Conservation (phyloP, 2,113 vertebrate species). For the Thunnus thynnus region DNA sequence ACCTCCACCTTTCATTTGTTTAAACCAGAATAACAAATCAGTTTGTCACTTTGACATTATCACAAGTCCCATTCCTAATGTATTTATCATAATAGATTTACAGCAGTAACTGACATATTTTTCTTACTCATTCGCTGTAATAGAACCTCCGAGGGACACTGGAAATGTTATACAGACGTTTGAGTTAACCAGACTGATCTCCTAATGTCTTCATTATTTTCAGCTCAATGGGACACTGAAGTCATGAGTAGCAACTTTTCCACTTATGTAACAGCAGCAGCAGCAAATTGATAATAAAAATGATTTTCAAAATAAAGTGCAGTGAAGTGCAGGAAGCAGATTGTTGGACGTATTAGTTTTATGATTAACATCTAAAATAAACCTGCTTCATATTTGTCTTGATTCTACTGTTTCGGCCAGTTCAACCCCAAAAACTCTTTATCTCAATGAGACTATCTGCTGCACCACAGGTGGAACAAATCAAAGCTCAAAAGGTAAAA, state of each 20-base stretch:
- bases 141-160: not conserved
- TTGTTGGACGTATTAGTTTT: not conserved
- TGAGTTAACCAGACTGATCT: not conserved
- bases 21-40: not conserved
- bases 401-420: not conserved
- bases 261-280: not conserved
- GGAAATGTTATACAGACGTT: not conserved
- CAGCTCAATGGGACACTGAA: not conserved
- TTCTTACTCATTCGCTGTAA: not conserved
- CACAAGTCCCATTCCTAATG: not conserved
- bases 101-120: not conserved
- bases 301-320: not conserved
- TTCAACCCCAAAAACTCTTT: not conserved
- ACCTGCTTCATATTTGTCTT: slow-evolving; percentile 2
- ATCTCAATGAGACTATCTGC: not conserved
- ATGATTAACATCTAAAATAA: not conserved
- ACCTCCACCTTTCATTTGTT: not conserved
- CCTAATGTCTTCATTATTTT: not conserved
- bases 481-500: not conserved
- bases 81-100: not conserved
- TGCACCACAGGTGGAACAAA: not conserved
- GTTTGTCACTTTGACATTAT: not conserved
- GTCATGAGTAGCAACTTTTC: not conserved
- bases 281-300: not conserved
- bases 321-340: not conserved